phyloP scores from a whole-genome alignment of 2,888 invertebrate species.

The Amphipoea oculea region DNA sequence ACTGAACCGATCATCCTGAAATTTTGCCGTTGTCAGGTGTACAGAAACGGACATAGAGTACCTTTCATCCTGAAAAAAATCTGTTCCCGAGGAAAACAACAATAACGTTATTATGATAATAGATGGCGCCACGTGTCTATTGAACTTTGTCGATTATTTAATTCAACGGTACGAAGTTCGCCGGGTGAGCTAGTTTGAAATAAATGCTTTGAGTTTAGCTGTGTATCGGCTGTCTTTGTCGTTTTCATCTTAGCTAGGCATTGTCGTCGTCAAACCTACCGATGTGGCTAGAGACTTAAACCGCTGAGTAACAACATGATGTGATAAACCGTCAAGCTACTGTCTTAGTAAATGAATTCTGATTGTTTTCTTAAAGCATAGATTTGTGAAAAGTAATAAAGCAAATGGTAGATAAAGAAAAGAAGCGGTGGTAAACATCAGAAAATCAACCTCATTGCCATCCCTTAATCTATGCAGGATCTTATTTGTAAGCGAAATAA shows the following conservation, averaged over 20 bases:
- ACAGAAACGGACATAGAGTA: no score
- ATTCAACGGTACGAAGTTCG: no score
- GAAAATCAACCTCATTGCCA: background rate
- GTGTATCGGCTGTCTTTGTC: background rate
- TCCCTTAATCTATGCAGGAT: background rate
- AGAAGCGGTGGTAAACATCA: background rate
- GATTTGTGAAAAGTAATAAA: background rate
- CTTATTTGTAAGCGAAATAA: background rate
- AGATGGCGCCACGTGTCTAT: no score
- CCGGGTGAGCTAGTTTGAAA: no score
- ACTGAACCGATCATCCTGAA: no score
- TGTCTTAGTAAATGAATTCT: background rate
- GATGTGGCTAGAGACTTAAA: background rate
- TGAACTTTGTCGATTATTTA: no score
- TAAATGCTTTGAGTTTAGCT: background rate
- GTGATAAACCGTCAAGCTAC: background rate
- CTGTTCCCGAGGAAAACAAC: no score
- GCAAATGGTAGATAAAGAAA: background rate
- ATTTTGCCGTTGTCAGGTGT: no score
- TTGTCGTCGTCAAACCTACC: background rate
- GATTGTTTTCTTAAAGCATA: background rate
- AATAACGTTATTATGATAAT: no score
- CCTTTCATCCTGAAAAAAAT: no score
- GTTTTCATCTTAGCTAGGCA: background rate
- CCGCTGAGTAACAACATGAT: no score